Conservation (phyloP, 1,140 invertebrate species). For the Sinonovacula constricta region DNA sequence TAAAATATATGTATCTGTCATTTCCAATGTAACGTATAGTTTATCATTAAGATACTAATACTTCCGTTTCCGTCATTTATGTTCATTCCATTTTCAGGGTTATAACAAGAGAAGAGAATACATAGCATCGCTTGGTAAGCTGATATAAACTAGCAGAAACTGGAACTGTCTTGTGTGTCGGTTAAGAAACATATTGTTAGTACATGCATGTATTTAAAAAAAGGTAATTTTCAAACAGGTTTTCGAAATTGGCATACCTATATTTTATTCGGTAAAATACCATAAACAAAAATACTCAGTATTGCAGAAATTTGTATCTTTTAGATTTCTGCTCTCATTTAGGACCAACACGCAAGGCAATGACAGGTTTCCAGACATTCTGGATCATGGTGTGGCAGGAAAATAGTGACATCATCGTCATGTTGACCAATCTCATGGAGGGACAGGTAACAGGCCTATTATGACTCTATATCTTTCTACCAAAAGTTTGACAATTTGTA, state of each 20-base stretch:
- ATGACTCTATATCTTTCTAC: too few species aligned
- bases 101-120: neutral
- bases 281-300: neutral
- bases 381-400: conserved; percentile 78
- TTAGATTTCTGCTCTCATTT: neutral
- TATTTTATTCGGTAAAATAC: neutral
- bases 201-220: neutral
- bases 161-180: neutral
- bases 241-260: neutral
- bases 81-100: too few species aligned
- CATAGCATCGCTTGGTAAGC: conserved; percentile 12
- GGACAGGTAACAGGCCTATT: conserved; percentile 2
- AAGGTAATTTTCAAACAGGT: neutral
- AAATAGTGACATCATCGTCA: conserved; percentile 69
- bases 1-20: too few species aligned
- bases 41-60: too few species aligned
- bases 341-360: neutral
- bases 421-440: conserved; percentile 73
- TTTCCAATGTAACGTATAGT: too few species aligned
- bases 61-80: too few species aligned
- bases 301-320: neutral
- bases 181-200: neutral
- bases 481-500: too few species aligned
- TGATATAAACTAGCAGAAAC: neutral
- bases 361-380: conserved; percentile 45